A percentile compares a stretch with the other conserved stretches of the same genome.
phyloP scores from a whole-genome alignment of 2,113 vertebrate genomes.

The Podilymbus podiceps region DNA sequence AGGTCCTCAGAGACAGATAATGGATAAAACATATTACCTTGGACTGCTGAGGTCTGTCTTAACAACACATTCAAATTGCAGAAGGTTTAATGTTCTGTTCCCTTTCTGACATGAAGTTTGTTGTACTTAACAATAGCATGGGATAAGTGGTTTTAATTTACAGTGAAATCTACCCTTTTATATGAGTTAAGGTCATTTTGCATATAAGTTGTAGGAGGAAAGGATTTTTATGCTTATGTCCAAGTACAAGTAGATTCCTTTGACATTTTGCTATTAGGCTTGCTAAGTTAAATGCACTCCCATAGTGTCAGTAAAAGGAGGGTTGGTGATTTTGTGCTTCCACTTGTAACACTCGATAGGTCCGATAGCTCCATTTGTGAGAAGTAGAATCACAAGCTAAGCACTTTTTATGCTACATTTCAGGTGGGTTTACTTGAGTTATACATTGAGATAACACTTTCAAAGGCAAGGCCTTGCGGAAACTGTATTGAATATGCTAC shows the following conservation, averaged over 20 bases:
- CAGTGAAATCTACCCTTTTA: background rate
- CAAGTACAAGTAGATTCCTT: background rate
- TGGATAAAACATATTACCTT: constrained; percentile 97
- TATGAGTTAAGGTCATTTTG: background rate
- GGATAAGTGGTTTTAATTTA: background rate
- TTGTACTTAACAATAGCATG: background rate
- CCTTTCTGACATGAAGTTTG: background rate
- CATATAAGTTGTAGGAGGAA: background rate
- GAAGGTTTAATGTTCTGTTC: background rate
- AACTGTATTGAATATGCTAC: background rate
- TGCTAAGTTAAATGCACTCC: background rate
- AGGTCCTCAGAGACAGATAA: constrained; percentile 97
- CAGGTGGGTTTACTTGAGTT: background rate
- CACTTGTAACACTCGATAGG: rapidly evolving
- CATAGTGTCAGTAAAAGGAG: background rate
- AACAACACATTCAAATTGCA: background rate
- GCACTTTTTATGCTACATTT: background rate
- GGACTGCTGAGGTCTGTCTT: constrained; percentile 88
- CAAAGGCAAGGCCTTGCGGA: background rate
- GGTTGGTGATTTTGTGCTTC: background rate
- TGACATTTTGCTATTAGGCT: background rate
- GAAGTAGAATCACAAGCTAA: background rate
- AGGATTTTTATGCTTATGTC: background rate
- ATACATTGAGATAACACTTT: background rate
- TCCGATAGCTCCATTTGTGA: background rate